Base-by-base conservation (phyloP, 1,140 invertebrate genomes). In the Drosophila mojavensis region DNA sequence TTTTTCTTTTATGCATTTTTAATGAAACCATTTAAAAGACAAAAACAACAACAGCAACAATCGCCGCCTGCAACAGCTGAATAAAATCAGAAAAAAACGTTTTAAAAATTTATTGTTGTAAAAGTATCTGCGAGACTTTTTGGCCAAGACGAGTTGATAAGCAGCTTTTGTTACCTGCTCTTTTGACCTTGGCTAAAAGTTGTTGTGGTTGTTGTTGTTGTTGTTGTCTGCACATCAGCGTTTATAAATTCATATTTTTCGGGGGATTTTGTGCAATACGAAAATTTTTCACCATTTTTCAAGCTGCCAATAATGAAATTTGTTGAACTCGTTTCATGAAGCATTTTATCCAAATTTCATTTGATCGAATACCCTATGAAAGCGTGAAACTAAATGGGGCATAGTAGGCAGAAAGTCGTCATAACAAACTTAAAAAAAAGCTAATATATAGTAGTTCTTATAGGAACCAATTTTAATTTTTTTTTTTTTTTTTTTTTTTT, bases 1-100 rank as follows among this genome's bases (percentile, higher is more conserved):
- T 24, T 50, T 76, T 85, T 30, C 11, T 50, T 76, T 85, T 82
- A 82, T 88, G 79, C 72, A 88, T 88, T 77, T 79, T 79, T 86
- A 88, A 88, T 83, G 79, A 89, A 88, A 89, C 60, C 73, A 83
- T 88, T 86, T 89, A 77, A 66, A 68, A 60, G 36, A 58, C 59
- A 56, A 60, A 24, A 60, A 17, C 17, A 72, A 54, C 64, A 75
- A 33, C 54, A n/a, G n/a, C n/a, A 72, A 51, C 58, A 59, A 65
- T 7, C 7, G 43, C 5, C 43, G 43, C 50, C 30, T 54, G 51
- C 59, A 62, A 59, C 61, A 60, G 56, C 39, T 24, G 11, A 36
- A 47, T 15, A 47, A 41, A 51, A 39, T 13, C 9, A 26, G 20
- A 10, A 10, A 26, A 50, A 11, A 24, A 50, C 4, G 53, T 41